These are phyloP conservation scores for Lates calcarifer DNA, from an alignment of 2,113 vertebrate genomes.

Conservation along the genomic window DNA sequence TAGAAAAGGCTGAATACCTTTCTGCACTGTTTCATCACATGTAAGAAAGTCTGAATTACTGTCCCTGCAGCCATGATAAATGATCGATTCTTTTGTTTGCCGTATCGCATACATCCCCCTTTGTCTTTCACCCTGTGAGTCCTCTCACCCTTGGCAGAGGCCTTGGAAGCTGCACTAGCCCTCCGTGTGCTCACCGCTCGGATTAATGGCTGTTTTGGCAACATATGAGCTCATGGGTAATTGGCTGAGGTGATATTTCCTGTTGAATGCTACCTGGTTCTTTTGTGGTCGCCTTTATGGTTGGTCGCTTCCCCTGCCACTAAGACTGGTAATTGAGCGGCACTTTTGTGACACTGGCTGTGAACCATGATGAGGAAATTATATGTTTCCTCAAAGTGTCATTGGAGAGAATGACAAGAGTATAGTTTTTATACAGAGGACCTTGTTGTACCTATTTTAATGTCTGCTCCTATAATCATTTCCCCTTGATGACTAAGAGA, in stretches of 20 bases:
- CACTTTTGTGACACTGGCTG: constrained; percentile 60
- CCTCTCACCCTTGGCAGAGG: constrained; percentile 43
- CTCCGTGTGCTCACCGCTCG: constrained; percentile 71
- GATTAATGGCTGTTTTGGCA: constrained; percentile 86
- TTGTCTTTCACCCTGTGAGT: constrained; percentile 43
- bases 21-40: background rate
- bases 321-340: constrained; percentile 76
- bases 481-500: background rate
- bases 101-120: constrained; percentile 14
- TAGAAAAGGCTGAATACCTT: background rate
- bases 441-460: background rate
- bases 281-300: constrained; percentile 69
- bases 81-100: constrained; percentile 41
- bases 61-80: background rate
- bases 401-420: constrained; percentile 49
- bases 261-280: constrained; percentile 80
- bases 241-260: constrained; percentile 81
- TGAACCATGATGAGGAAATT: constrained; percentile 59
- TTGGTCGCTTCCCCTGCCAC: constrained; percentile 50
- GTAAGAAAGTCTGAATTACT: background rate
- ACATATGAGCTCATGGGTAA: constrained; percentile 83
- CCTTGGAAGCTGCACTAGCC: constrained; percentile 38
- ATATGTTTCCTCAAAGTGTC: constrained; percentile 51
- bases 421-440: constrained; percentile 1
- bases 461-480: background rate